Percentiles rank a stretch among this genome's conserved stretches.
phyloP scores from a whole-genome alignment of 2,888 invertebrate genomes.

The Orchestes rusci region DNA sequence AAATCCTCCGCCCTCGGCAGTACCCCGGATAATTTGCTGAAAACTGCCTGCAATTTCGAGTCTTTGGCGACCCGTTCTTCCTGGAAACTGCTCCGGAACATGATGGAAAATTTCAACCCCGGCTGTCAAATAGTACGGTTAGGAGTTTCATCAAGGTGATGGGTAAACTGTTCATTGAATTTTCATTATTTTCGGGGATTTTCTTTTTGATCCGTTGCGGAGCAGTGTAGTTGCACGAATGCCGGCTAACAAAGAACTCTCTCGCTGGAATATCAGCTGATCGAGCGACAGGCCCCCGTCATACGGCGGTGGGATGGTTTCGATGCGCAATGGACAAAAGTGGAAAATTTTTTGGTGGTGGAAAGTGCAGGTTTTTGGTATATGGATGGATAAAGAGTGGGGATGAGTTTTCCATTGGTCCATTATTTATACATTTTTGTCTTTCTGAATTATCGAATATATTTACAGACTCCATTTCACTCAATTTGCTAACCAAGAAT shows the following conservation, averaged over 20 bases:
- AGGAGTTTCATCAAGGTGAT: constrained; percentile 12
- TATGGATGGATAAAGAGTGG: too few relatives aligned
- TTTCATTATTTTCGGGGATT: constrained; percentile 26
- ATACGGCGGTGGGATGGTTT: constrained; percentile 11
- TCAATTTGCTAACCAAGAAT: too few relatives aligned
- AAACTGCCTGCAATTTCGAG: constrained; percentile 38
- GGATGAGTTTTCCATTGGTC: too few relatives aligned
- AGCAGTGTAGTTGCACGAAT: constrained; percentile 23
- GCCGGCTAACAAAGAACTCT: constrained; percentile 37
- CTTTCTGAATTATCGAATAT: too few relatives aligned
- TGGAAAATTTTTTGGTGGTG: too few relatives aligned
- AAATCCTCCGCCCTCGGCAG: constrained; percentile 37
- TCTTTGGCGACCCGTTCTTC: constrained; percentile 32
- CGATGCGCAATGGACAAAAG: constrained; percentile 9
- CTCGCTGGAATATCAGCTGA: constrained; percentile 37
- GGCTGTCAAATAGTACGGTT: constrained; percentile 16
- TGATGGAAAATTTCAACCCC: constrained; percentile 10
- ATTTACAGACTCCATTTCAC: too few relatives aligned
- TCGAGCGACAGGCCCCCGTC: constrained; percentile 31
- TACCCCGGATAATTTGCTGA: constrained; percentile 38
- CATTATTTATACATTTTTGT: too few relatives aligned
- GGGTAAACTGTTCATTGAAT: too few relatives aligned
- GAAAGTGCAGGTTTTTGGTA: too few relatives aligned
- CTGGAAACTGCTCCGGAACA: constrained; percentile 31
- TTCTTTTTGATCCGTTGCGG: too few relatives aligned